Conservation (phyloP, 2,888 invertebrate genomes). For the Rhodophaea formosa region DNA sequence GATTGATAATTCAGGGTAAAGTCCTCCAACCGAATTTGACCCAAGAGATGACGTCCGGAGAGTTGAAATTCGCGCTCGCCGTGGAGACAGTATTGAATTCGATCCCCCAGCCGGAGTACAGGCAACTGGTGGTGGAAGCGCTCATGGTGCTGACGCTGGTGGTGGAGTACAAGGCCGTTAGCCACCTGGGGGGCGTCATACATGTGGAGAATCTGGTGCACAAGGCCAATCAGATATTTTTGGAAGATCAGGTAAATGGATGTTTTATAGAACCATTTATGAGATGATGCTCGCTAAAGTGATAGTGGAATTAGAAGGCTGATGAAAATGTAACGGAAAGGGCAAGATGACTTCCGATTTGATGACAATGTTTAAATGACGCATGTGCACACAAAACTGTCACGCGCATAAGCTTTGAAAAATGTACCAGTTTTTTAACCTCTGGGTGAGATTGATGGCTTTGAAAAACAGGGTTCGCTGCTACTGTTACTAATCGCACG, state of each 20-base stretch:
- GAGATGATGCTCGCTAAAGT: too few relatives aligned
- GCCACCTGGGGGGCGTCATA: conserved; percentile 88
- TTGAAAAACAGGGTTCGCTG: too few relatives aligned
- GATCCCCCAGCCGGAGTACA: conserved; percentile 98
- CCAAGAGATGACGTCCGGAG: conserved; percentile 99
- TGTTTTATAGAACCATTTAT: too few relatives aligned
- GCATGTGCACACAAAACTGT: too few relatives aligned
- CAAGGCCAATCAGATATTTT: conserved; percentile 95
- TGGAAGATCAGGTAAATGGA: conserved; percentile 95
- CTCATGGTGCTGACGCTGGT: conserved; percentile 97
- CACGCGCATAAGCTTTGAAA: too few relatives aligned
- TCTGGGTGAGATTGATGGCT: too few relatives aligned
- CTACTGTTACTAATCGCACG: too few relatives aligned
- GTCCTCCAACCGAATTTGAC: conserved; percentile 95
- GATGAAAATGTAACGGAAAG: too few relatives aligned
- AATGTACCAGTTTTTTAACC: too few relatives aligned
- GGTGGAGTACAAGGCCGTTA: conserved; percentile 91
- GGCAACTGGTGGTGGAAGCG: conserved; percentile 97
- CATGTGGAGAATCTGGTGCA: conserved; percentile 96
- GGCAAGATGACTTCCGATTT: too few relatives aligned
- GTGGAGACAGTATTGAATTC: conserved; percentile 98
- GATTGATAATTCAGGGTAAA: conserved; percentile 94
- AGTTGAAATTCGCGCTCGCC: conserved; percentile 98
- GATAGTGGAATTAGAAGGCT: too few relatives aligned
- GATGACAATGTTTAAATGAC: too few relatives aligned